Conservation (phyloP, 2,888 invertebrate genomes). For the Synanthedon tipuliformis region DNA sequence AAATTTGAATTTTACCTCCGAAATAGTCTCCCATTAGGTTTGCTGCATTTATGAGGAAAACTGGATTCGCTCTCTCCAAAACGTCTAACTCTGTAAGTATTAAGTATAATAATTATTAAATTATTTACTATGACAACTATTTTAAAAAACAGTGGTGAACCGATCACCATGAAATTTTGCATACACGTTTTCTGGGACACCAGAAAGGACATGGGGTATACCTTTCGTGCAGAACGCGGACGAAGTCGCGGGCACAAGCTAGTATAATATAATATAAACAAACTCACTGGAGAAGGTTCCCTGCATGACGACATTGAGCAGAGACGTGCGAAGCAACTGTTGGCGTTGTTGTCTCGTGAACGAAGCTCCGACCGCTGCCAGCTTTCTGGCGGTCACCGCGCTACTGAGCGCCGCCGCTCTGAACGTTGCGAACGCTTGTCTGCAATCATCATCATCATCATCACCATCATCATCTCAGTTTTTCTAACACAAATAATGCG, state of each 20-base stretch:
- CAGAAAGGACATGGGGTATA: too few relatives aligned
- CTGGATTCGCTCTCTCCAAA: constrained; percentile 45
- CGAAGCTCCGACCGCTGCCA: constrained; percentile 52
- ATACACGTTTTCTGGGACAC: too few relatives aligned
- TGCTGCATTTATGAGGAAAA: constrained; percentile 53
- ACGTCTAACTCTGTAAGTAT: constrained; percentile 54
- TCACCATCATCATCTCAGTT: too few relatives aligned
- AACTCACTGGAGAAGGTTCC: constrained; percentile 51
- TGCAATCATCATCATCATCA: constrained; percentile 12
- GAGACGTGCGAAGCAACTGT: constrained; percentile 35
- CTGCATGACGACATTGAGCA: constrained; percentile 56
- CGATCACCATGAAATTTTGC: too few relatives aligned
- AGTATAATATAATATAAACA: too few relatives aligned
- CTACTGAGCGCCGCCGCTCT: constrained; percentile 45
- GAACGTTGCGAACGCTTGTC: constrained; percentile 48
- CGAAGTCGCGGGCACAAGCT: too few relatives aligned
- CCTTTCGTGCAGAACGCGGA: too few relatives aligned
- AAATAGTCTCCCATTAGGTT: constrained; percentile 64
- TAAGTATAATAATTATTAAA: constrained; percentile 1
- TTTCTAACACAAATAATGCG: background rate
- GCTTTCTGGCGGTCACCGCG: constrained; percentile 39
- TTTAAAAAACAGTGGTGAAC: too few relatives aligned
- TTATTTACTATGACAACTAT: too few relatives aligned
- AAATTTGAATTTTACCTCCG: constrained; percentile 29
- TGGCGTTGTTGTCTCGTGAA: constrained; percentile 51